Percentiles rank a stretch among this genome's conserved stretches.
These are phyloP conservation scores for Agapostemon virescens DNA, from an alignment of 2,888 invertebrate species.

Conservation along the genomic window DNA sequence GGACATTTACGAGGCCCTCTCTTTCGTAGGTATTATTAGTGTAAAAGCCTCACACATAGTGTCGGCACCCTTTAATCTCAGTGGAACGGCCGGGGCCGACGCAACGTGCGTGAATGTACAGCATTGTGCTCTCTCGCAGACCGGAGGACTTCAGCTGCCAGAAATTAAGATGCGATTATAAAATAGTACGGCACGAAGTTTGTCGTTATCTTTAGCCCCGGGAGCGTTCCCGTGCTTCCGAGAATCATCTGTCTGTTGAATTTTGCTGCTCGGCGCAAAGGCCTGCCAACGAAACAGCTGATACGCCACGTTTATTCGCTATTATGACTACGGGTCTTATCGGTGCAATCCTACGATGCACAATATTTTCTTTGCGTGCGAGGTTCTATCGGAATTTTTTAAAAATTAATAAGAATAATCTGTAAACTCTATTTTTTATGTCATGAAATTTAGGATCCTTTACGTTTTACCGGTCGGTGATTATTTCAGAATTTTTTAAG, in stretches of 20 bases:
- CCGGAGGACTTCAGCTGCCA: slow-evolving; percentile 66
- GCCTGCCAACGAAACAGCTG: neutral
- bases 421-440: too few species aligned
- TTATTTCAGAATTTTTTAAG: too few species aligned
- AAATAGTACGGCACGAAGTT: slow-evolving; percentile 60
- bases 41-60: slow-evolving; percentile 75
- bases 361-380: neutral
- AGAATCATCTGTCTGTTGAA: neutral
- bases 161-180: slow-evolving; percentile 73
- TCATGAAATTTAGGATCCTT: too few species aligned
- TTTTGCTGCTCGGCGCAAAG: neutral
- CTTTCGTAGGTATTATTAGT: slow-evolving; percentile 72
- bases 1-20: slow-evolving; percentile 46
- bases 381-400: too few species aligned
- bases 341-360: neutral
- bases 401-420: too few species aligned
- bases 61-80: slow-evolving; percentile 78
- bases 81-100: slow-evolving; percentile 54
- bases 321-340: neutral
- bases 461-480: too few species aligned
- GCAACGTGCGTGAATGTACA: slow-evolving; percentile 72
- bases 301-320: neutral
- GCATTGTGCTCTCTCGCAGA: slow-evolving; percentile 68
- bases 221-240: neutral
- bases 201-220: slow-evolving; percentile 19